A percentile compares a stretch with the other conserved stretches of the same genome.
Conservation (phyloP, 53 echinoderm and acorn worm genomes). For the Pentamera pediparva region DNA sequence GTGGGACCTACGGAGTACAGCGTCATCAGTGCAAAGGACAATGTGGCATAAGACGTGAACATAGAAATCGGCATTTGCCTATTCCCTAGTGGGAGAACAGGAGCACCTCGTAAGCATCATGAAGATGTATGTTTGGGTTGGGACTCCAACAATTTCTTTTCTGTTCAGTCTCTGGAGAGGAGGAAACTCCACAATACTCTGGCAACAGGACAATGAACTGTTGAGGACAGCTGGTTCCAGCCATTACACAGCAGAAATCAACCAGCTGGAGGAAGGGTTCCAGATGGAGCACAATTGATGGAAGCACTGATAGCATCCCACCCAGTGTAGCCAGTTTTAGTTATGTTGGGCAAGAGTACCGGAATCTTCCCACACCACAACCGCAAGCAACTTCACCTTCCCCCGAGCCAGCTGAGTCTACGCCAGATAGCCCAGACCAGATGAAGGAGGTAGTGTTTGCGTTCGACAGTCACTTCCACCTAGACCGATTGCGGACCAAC, state of each 20-base stretch:
- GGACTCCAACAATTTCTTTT: constrained; percentile 33
- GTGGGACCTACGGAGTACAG: constrained; percentile 10
- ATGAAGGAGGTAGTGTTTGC: no score
- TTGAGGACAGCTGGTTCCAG: no score
- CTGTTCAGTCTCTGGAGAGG: constrained; percentile 13
- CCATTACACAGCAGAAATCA: neutral
- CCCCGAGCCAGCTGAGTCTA: no score
- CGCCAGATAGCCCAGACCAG: no score
- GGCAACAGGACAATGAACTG: no score
- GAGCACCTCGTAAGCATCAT: constrained; percentile 49
- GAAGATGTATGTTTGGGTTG: constrained; percentile 14
- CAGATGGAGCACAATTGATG: neutral
- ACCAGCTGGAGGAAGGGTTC: neutral
- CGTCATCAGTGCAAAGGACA: neutral
- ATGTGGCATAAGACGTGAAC: constrained; percentile 19
- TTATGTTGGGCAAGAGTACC: neutral
- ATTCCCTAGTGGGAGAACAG: constrained; percentile 44
- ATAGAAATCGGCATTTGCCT: constrained; percentile 28
- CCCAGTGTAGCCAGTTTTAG: neutral
- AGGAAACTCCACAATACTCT: constrained; percentile 24
- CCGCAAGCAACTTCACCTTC: no score
- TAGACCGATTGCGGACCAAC: no score
- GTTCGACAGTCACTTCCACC: no score
- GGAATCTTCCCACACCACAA: no score
- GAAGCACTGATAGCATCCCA: neutral